These are phyloP conservation scores for Pristionchus exspectatus DNA, from an alignment of 2,888 invertebrate genomes.

Conservation along the genomic window DNA sequence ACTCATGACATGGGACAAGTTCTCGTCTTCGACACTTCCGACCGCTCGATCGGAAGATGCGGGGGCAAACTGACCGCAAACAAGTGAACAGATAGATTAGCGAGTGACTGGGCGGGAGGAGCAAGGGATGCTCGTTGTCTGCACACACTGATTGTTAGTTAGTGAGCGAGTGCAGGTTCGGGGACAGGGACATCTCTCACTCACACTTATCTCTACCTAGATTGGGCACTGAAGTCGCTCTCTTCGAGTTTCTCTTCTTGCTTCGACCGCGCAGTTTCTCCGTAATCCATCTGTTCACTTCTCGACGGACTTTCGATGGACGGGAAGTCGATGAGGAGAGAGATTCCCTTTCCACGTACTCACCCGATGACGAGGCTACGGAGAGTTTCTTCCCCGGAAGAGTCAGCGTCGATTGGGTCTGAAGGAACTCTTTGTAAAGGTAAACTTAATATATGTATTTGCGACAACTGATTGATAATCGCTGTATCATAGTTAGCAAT, in stretches of 20 bases:
- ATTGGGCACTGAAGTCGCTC: constrained; percentile 92
- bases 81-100: constrained; percentile 53
- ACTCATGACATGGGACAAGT: constrained; percentile 21
- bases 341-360: constrained; percentile 53
- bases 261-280: constrained; percentile 62
- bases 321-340: constrained; percentile 44
- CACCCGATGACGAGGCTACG: constrained; percentile 68
- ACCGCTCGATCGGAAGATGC: constrained; percentile 1
- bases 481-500: not conserved
- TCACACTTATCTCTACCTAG: constrained; percentile 84
- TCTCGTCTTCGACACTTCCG: not conserved
- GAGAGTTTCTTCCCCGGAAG: constrained; percentile 71
- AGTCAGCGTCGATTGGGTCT: constrained; percentile 72
- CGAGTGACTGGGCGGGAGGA: constrained; percentile 5
- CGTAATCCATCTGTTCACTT: constrained; percentile 71
- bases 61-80: constrained; percentile 54
- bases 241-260: constrained; percentile 80
- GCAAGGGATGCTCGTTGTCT: not conserved
- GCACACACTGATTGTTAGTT: constrained; percentile 33
- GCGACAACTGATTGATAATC: too few species aligned
- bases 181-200: not conserved
- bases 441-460: too few species aligned
- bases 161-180: constrained; percentile 26
- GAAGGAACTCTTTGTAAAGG: constrained; percentile 47
- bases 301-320: constrained; percentile 58